These are phyloP conservation scores for Venustaconcha ellipsiformis DNA, from an alignment of 1,140 invertebrate species.

Conservation along the genomic window DNA sequence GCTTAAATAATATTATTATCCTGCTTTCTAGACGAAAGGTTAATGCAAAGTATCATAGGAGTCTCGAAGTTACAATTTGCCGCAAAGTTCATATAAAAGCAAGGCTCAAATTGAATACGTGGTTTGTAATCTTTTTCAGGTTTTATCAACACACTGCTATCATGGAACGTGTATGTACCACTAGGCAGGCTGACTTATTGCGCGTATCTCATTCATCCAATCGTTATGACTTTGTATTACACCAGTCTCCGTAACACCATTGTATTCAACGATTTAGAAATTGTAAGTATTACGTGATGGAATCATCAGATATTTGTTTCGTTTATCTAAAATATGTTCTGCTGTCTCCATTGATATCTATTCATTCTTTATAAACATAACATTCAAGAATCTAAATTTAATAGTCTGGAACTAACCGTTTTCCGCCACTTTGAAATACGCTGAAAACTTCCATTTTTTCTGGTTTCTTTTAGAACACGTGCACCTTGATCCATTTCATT, in stretches of 20 bases:
- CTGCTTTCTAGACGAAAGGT: not conserved
- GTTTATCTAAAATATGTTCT: no score
- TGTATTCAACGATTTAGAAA: slow-evolving; percentile 11
- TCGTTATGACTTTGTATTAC: slow-evolving; percentile 54
- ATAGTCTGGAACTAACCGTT: no score
- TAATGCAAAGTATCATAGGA: not conserved
- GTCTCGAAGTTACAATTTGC: not conserved
- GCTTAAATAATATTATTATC: not conserved
- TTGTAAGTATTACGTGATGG: slow-evolving; percentile 9
- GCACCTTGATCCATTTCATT: no score
- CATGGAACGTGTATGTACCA: slow-evolving; percentile 83
- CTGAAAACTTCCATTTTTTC: no score
- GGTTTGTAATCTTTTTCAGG: slow-evolving; percentile 64
- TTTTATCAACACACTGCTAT: slow-evolving; percentile 79
- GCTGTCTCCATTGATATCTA: no score
- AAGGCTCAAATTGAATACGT: not conserved
- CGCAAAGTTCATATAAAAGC: not conserved
- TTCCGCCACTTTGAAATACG: no score
- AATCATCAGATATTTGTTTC: no score
- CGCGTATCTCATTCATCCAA: slow-evolving; percentile 87
- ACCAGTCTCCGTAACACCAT: slow-evolving; percentile 1
- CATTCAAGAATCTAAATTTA: no score
- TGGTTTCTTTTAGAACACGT: no score
- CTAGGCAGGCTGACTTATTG: slow-evolving; percentile 89
- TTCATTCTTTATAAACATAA: no score